A percentile compares a stretch with the other conserved stretches of the same genome.
Evolutionary conservation across 2,888 invertebrate genomes (phyloP).

Genomic region (Agrilus biguttatus): DNA sequence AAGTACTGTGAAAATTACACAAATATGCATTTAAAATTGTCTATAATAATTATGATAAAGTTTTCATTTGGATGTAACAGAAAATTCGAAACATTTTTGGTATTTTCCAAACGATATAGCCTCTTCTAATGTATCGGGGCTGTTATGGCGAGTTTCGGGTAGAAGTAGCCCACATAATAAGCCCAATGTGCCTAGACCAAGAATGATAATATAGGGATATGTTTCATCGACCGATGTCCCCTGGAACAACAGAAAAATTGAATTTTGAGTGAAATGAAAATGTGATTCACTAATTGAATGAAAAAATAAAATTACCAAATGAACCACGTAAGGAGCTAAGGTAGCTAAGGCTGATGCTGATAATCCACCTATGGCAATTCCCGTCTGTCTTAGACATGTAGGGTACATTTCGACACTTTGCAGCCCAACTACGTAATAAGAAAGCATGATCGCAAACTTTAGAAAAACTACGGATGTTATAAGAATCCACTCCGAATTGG

Average conservation of each 20-base stretch:
- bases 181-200: conserved; percentile 31
- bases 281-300: background rate
- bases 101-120: conserved; percentile 38
- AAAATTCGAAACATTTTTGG: conserved; percentile 4
- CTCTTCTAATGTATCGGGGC: conserved; percentile 49
- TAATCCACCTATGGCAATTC: conserved; percentile 44
- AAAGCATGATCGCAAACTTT: conserved; percentile 38
- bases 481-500: conserved; percentile 1
- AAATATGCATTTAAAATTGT: no score
- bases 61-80: no score
- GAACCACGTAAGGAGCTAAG: conserved; percentile 45
- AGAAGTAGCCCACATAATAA: conserved; percentile 35
- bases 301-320: conserved; percentile 28
- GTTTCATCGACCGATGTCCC: conserved; percentile 32
- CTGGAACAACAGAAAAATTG: conserved; percentile 12
- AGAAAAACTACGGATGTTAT: conserved; percentile 29
- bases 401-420: conserved; percentile 53
- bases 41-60: no score
- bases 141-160: conserved; percentile 48
- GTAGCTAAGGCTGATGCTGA: conserved; percentile 39
- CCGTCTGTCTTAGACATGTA: conserved; percentile 49
- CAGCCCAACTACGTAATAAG: conserved; percentile 43
- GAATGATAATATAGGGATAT: conserved; percentile 29
- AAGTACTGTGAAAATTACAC: no score
- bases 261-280: background rate